Percentiles rank a stretch among this genome's conserved stretches.
These are phyloP conservation scores for Drepana falcataria DNA, from an alignment of 2,888 invertebrate genomes.

Conservation along the genomic window DNA sequence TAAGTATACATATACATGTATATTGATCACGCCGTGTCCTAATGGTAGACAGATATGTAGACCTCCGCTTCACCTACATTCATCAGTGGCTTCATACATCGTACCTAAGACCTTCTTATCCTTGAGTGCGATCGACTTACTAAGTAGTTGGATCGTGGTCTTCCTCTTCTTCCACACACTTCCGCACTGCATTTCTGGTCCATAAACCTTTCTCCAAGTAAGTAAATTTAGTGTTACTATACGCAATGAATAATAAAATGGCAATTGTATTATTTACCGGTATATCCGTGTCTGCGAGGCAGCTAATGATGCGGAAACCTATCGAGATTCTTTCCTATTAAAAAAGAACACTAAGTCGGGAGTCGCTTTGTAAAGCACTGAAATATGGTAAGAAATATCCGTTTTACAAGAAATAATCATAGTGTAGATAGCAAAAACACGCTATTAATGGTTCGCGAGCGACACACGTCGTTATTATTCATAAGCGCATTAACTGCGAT, in stretches of 20 bases:
- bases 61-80: too few relatives aligned
- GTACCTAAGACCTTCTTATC: too few relatives aligned
- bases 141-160: too few relatives aligned
- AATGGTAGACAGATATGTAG: too few relatives aligned
- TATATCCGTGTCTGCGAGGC: slow-evolving; percentile 21
- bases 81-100: too few relatives aligned
- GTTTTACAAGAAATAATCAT: slow-evolving; percentile 71
- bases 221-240: slow-evolving; percentile 4
- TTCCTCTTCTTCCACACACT: too few relatives aligned
- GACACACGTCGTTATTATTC: slow-evolving; percentile 61
- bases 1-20: too few relatives aligned
- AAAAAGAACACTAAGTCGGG: slow-evolving; percentile 46
- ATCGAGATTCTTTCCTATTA: slow-evolving; percentile 29
- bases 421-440: slow-evolving; percentile 64
- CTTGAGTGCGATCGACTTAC: too few relatives aligned
- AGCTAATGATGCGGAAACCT: slow-evolving; percentile 64
- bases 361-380: slow-evolving; percentile 65
- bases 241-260: slow-evolving; percentile 31
- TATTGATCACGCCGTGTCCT: too few relatives aligned
- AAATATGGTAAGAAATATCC: slow-evolving; percentile 63
- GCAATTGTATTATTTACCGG: slow-evolving; percentile 15
- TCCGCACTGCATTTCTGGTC: too few relatives aligned
- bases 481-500: slow-evolving; percentile 61
- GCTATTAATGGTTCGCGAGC: slow-evolving; percentile 53
- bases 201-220: too few relatives aligned